Evolutionary conservation across 2,888 invertebrate genomes (phyloP), one percentile per base, ranked within the genome.

Genomic region (Galeruca laticollis): DNA sequence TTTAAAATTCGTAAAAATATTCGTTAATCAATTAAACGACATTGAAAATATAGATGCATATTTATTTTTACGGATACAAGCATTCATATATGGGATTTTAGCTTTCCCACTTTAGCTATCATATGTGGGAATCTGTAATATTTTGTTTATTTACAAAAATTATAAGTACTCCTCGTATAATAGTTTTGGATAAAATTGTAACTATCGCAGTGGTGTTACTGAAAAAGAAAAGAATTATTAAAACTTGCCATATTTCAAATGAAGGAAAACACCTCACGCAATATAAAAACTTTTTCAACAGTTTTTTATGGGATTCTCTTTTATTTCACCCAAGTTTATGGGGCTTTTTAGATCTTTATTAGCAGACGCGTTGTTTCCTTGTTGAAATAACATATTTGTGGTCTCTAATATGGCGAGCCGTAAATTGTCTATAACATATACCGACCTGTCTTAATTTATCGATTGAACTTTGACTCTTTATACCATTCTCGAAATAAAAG

Each of bases 321-420:
- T 52, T 63, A 63, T 54, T 63, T 63, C 26, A 63, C n/a, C 63
- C 63, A 63, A 63, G 54, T 63, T 63, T 63, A 63, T 63, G 54
- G 26, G 13, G 21, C 54, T 63, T 63, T 62, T 63, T 63, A 54
- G 63, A 54, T 40, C 54, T 63, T 54, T 63, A 63, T 63, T 54
- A 54, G 54, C 49, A 35, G 52, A 21, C 40, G 63, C 54, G 63
- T 54, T 63, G 63, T 63, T 63, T 63, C 35, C 51, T 63, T 63
- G 40, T 63, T 37, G 63, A 63, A 37, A 54, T 54, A 63, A 63
- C 37, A 63, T 63, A 62, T 63, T 63, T 40, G 52, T 35, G 54
- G 40, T 31, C 20, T 18, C 61, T 49, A 35, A 54, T 63, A 63
- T 63, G 54, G 51, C 5, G 21, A 54, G 51, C 40, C 52, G 52